Evolutionary conservation across 2,113 vertebrate genomes (phyloP), one percentile per base, ranked within the genome.

Genomic region (Melanerpes formicivorus): DNA sequence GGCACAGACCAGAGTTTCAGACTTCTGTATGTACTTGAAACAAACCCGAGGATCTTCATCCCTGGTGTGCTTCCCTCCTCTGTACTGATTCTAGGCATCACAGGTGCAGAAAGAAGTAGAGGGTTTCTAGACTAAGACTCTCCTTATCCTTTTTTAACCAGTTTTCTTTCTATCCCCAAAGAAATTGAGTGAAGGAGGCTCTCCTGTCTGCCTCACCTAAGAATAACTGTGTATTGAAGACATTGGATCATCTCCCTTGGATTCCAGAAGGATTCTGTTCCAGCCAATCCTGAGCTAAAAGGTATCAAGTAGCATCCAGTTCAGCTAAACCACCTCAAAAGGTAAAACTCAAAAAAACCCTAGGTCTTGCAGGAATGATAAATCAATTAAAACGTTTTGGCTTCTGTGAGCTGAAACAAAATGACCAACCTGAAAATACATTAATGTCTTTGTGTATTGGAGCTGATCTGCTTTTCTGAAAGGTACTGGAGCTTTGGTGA

Each of bases 81-180:
- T 34, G 18, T 48, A 50, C 18, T 7, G 40, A 2, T 63, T 65
- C 55, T 84, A 50, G 25, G 10, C 19, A 72, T 27, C 30, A 52
- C 1, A 1, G 12, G 9, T 1, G 0, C 4, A 9, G 50, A 46
- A 80, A 46, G 14, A 6, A 54, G 17, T 44, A n/a, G 11, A 34
- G 10, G 9, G 6, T 64, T 63, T 93, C 23, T 60, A 78, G 54
- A n/a, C 8, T 1, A 2, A 55, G 25, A 42, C 22, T 88, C 54
- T 58, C n/a, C 14, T 64, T 52, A 44, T 21, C 14, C 8, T 72
- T 26, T 3, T 72, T 84, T 42, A 71, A 75, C 59, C 50, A 46
- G n/a, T 34, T 87, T 73, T 87, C 11, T 69, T 82, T 32, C 71
- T 54, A 21, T 4, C 15, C 7, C 12, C 27, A 17, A 27, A 69